Base-by-base conservation (phyloP, 1,140 invertebrate species). In the Elymnias hypermnestra region DNA sequence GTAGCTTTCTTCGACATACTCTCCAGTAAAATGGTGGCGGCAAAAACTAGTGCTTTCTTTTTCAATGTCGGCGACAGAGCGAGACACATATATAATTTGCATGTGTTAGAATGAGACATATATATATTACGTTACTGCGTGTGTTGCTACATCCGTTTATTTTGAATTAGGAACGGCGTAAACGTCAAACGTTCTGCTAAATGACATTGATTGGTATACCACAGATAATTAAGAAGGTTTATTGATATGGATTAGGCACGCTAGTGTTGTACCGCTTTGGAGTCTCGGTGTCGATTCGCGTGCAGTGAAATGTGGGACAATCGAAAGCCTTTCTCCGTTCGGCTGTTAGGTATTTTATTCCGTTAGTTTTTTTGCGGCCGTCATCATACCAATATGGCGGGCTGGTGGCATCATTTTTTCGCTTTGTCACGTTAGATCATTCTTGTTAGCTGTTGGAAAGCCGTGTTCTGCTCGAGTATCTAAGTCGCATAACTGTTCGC, bases 361-460 rank as follows among this genome's bases (percentile, higher is more conserved):
- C 77, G 82, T 85, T 85, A 85, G 67, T 82, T 85, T 85, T 84
- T 85, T 85, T 82, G 73, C 69, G 69, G 75, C 69, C 65, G 76
- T 65, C 73, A 81, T 82, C 77, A 82, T 66, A 75, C 68, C 68
- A 77, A 82, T 73, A 79, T 73, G 75, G 74, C 73, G 68, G 81
- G 57, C 63, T 63, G 68, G 71, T 78, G 77, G 82, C 75, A 83
- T 83, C 67, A 75, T 83, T 85, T 85, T 81, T 82, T 82, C 70
- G 76, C 78, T 79, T 75, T 73, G 82, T 85, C 82, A 83, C 77
- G 82, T 85, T 85, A 85, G 82, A 85, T 85, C 82, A 85, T 83
- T 85, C 82, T 83, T 74, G 77, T 84, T 82, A 82, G 64, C 35
- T 57, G 69, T 70, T 84, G 64, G 78, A 85, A 85, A 85, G 82